These are phyloP conservation scores for Sphaerophoria rueppellii DNA, from an alignment of 2,888 invertebrate genomes.

Conservation along the genomic window DNA sequence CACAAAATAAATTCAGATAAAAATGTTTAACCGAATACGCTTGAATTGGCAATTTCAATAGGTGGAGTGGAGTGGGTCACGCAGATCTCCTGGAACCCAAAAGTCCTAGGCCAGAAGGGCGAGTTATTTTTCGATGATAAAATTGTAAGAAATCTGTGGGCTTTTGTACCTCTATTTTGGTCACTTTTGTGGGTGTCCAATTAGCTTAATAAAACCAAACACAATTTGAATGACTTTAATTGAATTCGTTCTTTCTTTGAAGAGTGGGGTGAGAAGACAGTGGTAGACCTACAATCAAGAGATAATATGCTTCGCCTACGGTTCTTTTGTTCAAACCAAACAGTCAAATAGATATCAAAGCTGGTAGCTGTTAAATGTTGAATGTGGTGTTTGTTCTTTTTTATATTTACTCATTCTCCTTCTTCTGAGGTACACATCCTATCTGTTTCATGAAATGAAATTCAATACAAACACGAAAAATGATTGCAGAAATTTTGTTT, in stretches of 20 bases:
- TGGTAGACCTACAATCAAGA: neutral
- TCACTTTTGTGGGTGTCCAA: constrained; percentile 62
- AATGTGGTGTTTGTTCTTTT: constrained; percentile 5
- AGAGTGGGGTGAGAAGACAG: neutral
- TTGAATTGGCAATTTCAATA: constrained; percentile 39
- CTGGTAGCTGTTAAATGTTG: neutral
- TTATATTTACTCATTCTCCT: neutral
- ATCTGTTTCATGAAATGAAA: constrained; percentile 28
- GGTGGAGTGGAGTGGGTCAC: neutral
- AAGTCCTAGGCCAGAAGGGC: neutral
- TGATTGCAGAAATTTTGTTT: constrained; percentile 15
- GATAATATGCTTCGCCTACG: constrained; percentile 4
- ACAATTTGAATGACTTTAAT: constrained; percentile 67
- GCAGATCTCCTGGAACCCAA: too few relatives aligned
- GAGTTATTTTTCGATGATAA: constrained; percentile 14
- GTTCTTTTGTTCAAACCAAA: constrained; percentile 9
- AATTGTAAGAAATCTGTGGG: neutral
- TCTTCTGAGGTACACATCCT: neutral
- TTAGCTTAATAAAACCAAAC: constrained; percentile 69
- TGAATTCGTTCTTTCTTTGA: constrained; percentile 55
- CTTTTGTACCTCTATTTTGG: constrained; percentile 37
- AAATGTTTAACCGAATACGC: constrained; percentile 55
- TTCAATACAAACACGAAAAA: constrained; percentile 41
- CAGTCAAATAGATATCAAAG: constrained; percentile 43
- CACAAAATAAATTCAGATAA: constrained; percentile 47